Conservation (phyloP, 1,140 invertebrate species). For the Ostrea denselamellosa region DNA sequence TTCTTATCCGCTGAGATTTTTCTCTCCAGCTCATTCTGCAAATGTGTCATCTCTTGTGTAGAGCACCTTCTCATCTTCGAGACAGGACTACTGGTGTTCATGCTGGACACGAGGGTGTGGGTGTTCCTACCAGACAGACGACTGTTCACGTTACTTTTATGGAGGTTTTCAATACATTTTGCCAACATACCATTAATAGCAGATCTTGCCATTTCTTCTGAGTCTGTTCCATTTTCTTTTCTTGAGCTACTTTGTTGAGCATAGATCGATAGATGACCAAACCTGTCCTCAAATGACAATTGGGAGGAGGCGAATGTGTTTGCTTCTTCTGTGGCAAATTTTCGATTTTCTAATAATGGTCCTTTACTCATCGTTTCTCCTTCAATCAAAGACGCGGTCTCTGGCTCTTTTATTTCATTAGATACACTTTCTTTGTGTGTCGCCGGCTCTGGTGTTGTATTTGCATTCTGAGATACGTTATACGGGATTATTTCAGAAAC, state of each 20-base stretch:
- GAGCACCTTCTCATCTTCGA: not conserved
- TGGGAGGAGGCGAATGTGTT: not conserved
- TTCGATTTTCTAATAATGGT: not conserved
- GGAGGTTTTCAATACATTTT: not conserved
- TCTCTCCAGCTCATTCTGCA: not conserved
- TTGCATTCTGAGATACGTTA: not conserved
- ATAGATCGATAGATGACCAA: slow-evolving; percentile 10
- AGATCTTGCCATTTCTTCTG: not conserved
- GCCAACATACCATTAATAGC: not conserved
- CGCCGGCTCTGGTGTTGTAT: not conserved
- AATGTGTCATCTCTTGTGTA: not conserved
- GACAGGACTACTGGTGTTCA: not conserved
- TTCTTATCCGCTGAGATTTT: not conserved
- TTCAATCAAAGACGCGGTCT: not conserved
- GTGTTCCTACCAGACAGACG: slow-evolving; percentile 8
- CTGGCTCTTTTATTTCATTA: not conserved
- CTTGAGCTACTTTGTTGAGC: not conserved
- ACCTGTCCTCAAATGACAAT: not conserved
- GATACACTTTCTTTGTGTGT: not conserved
- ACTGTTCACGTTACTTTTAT: not conserved
- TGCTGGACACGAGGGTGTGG: not conserved
- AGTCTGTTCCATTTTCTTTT: not conserved
- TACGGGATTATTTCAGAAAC: not conserved
- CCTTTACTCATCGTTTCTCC: not conserved
- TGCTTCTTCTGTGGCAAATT: not conserved